phyloP scores from a whole-genome alignment of 2,888 invertebrate species.

The Drosophila borborema region DNA sequence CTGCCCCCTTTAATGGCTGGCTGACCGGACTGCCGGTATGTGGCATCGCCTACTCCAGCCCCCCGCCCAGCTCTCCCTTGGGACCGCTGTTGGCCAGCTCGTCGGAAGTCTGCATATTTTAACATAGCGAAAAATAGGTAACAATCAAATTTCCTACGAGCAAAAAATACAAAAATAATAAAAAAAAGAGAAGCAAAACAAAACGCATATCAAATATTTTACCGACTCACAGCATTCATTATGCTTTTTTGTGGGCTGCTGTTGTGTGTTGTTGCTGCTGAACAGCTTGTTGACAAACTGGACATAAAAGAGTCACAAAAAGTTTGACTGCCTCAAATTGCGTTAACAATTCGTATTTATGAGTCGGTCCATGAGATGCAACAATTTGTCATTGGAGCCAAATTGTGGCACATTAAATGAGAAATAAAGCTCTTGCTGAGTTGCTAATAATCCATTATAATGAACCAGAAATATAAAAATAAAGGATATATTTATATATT shows the following conservation, averaged over 20 bases:
- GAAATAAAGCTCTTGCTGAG: neutral
- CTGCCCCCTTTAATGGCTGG: neutral
- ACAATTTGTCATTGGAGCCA: conserved; percentile 60
- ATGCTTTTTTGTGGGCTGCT: conserved; percentile 34
- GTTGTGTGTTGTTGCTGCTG: conserved; percentile 7
- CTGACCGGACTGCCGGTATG: conserved; percentile 12
- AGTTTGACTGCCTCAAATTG: conserved; percentile 35
- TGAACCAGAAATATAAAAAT: neutral
- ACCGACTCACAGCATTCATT: conserved; percentile 49
- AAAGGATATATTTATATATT: neutral
- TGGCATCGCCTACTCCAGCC: conserved; percentile 1
- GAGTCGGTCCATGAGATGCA: conserved; percentile 34
- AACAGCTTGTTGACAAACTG: conserved; percentile 33
- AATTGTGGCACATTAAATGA: conserved; percentile 63
- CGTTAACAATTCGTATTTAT: conserved; percentile 65
- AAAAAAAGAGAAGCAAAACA: conserved; percentile 39
- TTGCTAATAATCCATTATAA: neutral
- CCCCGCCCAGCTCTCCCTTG: conserved; percentile 5
- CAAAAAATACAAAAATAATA: conserved; percentile 6
- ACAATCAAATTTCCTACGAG: conserved; percentile 48
- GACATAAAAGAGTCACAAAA: conserved; percentile 20
- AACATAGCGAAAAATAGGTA: conserved; percentile 18
- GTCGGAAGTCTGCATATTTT: conserved; percentile 54
- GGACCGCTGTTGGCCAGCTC: conserved; percentile 13
- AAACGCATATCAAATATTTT: conserved; percentile 42